A percentile compares a stretch with the other conserved stretches of the same genome.
Conservation (phyloP, 2,888 invertebrate species). For the Biston betularia region DNA sequence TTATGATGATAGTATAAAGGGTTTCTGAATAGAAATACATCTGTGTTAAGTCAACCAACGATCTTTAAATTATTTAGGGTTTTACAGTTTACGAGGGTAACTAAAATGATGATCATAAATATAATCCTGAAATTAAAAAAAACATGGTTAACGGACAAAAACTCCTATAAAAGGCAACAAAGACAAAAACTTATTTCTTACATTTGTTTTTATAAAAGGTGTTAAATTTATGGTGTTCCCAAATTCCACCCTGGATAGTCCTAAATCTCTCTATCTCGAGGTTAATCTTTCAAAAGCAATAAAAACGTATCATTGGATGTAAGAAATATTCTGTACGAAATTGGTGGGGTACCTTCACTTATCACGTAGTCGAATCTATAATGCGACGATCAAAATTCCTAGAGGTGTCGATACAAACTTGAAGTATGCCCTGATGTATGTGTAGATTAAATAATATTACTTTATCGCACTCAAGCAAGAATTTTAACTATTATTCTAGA, state of each 20-base stretch:
- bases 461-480: background rate
- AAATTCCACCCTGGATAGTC: conserved; percentile 69
- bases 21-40: too few relatives aligned
- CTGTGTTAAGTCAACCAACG: too few relatives aligned
- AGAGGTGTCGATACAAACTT: conserved; percentile 83
- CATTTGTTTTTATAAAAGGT: conserved; percentile 58
- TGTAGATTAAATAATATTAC: conserved; percentile 55
- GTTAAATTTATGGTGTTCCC: conserved; percentile 74
- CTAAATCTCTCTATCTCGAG: conserved; percentile 80
- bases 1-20: too few relatives aligned
- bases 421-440: conserved; percentile 68
- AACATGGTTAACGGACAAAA: background rate
- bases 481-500: too few relatives aligned
- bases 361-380: conserved; percentile 75
- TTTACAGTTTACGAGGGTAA: too few relatives aligned
- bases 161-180: background rate
- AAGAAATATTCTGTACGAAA: conserved; percentile 83
- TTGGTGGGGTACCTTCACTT: conserved; percentile 79
- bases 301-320: conserved; percentile 82
- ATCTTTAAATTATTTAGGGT: too few relatives aligned
- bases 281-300: conserved; percentile 81
- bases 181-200: conserved; percentile 20
- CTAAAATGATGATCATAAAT: background rate
- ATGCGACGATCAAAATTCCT: conserved; percentile 80
- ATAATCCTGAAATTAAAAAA: background rate